Base-by-base conservation (phyloP, 2,113 vertebrate species). In the Pyxicephalus adspersus region DNA sequence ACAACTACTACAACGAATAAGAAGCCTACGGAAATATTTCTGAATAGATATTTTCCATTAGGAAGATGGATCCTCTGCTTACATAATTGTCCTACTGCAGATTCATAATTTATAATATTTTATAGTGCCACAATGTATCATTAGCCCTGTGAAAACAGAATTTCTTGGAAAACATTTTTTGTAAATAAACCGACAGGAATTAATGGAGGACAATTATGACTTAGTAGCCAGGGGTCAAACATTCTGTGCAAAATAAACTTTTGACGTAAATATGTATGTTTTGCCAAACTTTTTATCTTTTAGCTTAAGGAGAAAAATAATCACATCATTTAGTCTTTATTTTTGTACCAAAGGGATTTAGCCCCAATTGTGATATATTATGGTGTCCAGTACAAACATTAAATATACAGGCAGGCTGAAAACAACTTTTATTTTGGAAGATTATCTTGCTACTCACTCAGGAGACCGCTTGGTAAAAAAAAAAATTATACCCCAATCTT, bases 241-340 rank as follows among this genome's bases (percentile, higher is more conserved):
- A 31, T 67, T 58, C n/a, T 79, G 54, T 23, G 16, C 31, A 58
- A 11, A 60, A 45, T 68, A 58, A 50, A 79, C 17, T 57, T 68
- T 67, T 66, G 76, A 50, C 51, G 18, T 34, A 22, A 50, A 76
- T 76, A 64, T 64, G 63, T 26, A 50, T 58, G n/a, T 45, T 72
- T 22, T 55, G 26, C 20, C 19, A 65, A 65, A 52, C 28, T 17
- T 60, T 23, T 18, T 73, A 22, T 60, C 22, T 22, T 71, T n/a
- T 80, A 80, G 78, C 78, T 71, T 63, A 51, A 64, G 66, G 78
- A 80, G 19, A 45, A 63, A 19, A 72, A 72, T 71, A 52, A 72
- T 22, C 54, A 52, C 64, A 52, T 16, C 38, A 50, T 55, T 52
- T 17, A 50, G 52, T 50, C 20, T 64, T 15, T 29, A 73, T 79